Evolutionary conservation across 1,140 invertebrate genomes (phyloP).

Genomic region (Ceratina australensis): DNA sequence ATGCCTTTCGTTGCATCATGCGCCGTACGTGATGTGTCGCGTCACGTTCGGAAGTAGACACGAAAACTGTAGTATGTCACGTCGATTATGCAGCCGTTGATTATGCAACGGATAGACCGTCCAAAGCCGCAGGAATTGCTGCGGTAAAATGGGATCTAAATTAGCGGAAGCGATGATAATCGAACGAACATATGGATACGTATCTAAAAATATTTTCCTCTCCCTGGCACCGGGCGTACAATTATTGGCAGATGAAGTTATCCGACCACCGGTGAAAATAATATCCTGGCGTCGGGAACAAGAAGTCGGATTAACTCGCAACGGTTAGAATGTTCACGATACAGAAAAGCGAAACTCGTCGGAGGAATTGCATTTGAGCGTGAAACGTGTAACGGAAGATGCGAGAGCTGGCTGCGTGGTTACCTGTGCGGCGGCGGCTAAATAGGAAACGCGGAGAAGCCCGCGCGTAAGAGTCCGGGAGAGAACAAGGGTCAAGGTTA

Average conservation of each 20-base stretch:
- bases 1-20: background rate
- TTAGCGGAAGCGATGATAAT: background rate
- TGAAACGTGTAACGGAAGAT: too few relatives aligned
- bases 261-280: too few relatives aligned
- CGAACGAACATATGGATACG: background rate
- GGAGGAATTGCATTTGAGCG: background rate
- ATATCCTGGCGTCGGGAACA: background rate
- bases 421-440: background rate
- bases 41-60: conserved; percentile 12
- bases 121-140: conserved; percentile 5
- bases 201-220: background rate
- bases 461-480: conserved; percentile 26
- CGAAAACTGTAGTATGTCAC: conserved; percentile 17
- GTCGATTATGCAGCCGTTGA: conserved; percentile 7
- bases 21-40: background rate
- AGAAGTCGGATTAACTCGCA: background rate
- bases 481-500: conserved; percentile 60
- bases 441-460: background rate
- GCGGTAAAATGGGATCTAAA: background rate
- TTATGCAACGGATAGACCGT: conserved; percentile 21
- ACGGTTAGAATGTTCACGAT: too few relatives aligned
- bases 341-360: too few relatives aligned
- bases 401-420: background rate
- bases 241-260: too few relatives aligned
- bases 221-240: too few relatives aligned